Base-by-base conservation (phyloP, 1,140 invertebrate genomes). In the Caenorhabditis tropicalis region DNA sequence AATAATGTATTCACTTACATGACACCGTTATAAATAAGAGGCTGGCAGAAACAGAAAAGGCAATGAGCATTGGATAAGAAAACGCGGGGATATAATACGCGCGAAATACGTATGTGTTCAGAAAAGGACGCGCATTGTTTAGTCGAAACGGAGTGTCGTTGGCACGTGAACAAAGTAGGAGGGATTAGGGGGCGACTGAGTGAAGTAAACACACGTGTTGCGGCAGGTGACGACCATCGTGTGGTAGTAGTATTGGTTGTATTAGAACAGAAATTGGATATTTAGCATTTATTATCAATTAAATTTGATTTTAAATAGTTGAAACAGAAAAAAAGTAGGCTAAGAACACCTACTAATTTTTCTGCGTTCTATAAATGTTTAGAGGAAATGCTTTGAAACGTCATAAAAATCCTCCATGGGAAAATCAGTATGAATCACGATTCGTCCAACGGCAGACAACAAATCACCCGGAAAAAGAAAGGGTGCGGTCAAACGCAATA, bases 191-290 rank as follows among this genome's bases (percentile, higher is more conserved):
- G 58, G 19, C 16, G 29, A 24, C 24, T 3, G 10, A 56, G 21
- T 10, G 31, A 19, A 36, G 58, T 33, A n/a, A 65, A 65, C 58
- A 65, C 58, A 65, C 31, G 58, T 65, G 58, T 24, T 21, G 19
- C 7, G 58, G 58, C 58, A 65, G 58, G 58, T 65, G 58, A 65
- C 58, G 58, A 31, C 58, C 58, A 65, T 31, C 58, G 33, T n/a
- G 16, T 19, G 31, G 58, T 19, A 36, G 58, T 24, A 51, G 48
- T 56, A 27, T 56, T 27, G 9, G 10, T 36, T 19, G 15, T 36
- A 27, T 65, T 27, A 10, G 15, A 65, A 65, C 9, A 65, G 15
- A 33, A 56, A 6, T 27, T 65, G 3, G 9, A 58, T 29, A 29
- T n/a, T n/a, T 51, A n/a, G n/a, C 2, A 7, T 51, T 51, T 51